Evolutionary conservation across 2,797 vertebrate genomes (phyloP), one percentile per base, ranked within the genome.

Genomic region (Scleropages formosus): DNA sequence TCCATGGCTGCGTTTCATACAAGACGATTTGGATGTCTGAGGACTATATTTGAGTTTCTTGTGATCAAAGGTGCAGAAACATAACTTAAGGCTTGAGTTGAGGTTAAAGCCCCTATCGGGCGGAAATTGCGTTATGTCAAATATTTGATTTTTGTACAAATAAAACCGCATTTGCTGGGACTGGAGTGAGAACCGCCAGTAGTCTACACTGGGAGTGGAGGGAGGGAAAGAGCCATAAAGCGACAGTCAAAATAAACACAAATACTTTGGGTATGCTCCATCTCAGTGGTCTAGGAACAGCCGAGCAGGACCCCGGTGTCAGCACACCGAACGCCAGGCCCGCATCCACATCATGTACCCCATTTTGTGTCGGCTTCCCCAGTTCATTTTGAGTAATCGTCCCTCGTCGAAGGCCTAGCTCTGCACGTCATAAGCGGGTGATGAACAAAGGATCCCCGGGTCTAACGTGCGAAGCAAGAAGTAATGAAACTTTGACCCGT

Each of bases 391-490:
- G 13, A 53, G 49, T 56, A 16, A 20, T n/a, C 16, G 13, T 58
- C 18, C 4, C 69, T 59, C 15, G 0, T 51, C 16, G 31, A 69
- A 39, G 76, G 81, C 73, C 76, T 79, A 58, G 56, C 4, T 24
- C 74, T 59, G 12, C 44, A 4, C 31, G 39, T 78, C 80, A 59
- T 59, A 58, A 59, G 59, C 20, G n/a, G 70, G 27, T 27, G 56
- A 59, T 27, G n/a, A 27, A 67, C 71, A 39, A 6, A 1, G 1
- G 18, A 74, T 69, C 27, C 77, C 80, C 75, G 64, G 60, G 66
- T 67, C 72, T 62, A 4, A 74, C 74, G 6, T 6, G 31, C 66
- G 70, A 74, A 79, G 77, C 82, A 84, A 84, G 83, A 89, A 85
- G 81, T 58, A 31, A 66, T 65, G 53, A n/a, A 12, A 13, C 9